Percentiles rank a stretch among this genome's conserved stretches.
Conservation (phyloP, 2,888 invertebrate genomes). For the Nipponacmea schrenckii region DNA sequence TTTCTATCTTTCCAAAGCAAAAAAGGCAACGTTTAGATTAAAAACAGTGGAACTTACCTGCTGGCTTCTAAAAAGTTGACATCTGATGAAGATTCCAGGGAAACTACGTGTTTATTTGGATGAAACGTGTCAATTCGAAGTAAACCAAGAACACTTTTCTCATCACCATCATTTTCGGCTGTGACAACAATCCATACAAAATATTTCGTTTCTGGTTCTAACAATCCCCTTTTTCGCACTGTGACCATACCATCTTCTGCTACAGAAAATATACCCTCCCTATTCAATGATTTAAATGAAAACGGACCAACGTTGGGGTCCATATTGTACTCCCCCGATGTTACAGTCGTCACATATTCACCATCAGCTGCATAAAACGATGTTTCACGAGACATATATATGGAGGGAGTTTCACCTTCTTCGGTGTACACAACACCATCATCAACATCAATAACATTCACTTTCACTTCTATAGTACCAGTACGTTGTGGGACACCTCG, state of each 20-base stretch:
- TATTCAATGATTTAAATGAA: neutral
- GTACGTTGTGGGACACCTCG: constrained; percentile 31
- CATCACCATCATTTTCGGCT: neutral
- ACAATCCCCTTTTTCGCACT: constrained; percentile 20
- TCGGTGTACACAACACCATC: constrained; percentile 16
- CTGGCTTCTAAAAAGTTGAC: neutral
- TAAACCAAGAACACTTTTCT: constrained; percentile 25
- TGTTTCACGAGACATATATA: constrained; percentile 35
- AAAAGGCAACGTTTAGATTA: too few relatives aligned
- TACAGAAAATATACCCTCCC: constrained; percentile 31
- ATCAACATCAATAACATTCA: constrained; percentile 38
- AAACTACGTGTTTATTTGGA: constrained; percentile 33
- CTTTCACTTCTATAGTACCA: constrained; percentile 27
- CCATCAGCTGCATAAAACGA: constrained; percentile 28
- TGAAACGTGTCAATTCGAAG: constrained; percentile 36
- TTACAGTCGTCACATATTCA: constrained; percentile 34
- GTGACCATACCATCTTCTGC: constrained; percentile 36
- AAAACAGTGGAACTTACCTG: neutral
- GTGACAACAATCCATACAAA: constrained; percentile 25
- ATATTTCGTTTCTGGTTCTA: constrained; percentile 26
- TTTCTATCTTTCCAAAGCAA: too few relatives aligned
- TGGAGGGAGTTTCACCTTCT: constrained; percentile 14
- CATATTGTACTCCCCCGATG: constrained; percentile 20
- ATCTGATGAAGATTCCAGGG: neutral
- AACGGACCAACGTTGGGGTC: neutral